These are phyloP conservation scores for Cephus nigrinus DNA, from an alignment of 2,888 invertebrate species.

Conservation along the genomic window DNA sequence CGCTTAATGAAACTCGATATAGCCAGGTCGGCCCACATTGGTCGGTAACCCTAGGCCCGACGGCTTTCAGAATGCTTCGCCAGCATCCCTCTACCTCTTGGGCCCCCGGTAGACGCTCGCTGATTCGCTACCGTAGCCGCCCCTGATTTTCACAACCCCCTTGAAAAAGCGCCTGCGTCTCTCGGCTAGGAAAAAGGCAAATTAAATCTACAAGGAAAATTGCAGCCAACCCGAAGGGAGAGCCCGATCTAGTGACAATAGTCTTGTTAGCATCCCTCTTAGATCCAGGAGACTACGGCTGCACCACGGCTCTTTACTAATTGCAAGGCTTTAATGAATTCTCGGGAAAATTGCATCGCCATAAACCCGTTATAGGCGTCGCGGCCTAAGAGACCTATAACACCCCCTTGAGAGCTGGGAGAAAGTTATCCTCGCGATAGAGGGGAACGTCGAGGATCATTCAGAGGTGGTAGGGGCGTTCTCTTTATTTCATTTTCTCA, in stretches of 20 bases:
- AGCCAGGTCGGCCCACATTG: constrained; percentile 19
- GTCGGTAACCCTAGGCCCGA: constrained; percentile 32
- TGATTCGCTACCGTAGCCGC: not conserved
- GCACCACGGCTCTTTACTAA: constrained; percentile 34
- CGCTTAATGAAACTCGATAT: constrained; percentile 55
- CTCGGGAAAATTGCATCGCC: constrained; percentile 54
- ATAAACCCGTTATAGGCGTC: constrained; percentile 42
- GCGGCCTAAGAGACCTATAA: not conserved
- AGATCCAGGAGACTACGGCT: not conserved
- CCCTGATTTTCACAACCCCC: not conserved
- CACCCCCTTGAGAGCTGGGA: not conserved
- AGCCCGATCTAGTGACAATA: constrained; percentile 41
- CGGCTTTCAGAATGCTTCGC: not conserved
- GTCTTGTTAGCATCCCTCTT: constrained; percentile 50
- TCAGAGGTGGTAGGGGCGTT: not conserved
- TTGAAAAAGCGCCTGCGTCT: not conserved
- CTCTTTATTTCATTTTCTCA: not conserved
- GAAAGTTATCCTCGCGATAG: not conserved
- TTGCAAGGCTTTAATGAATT: constrained; percentile 54
- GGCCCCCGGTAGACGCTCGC: not conserved
- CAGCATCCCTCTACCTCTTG: not conserved
- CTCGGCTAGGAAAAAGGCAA: constrained; percentile 37
- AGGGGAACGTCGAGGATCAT: not conserved
- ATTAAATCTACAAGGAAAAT: constrained; percentile 50
- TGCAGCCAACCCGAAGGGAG: constrained; percentile 14